Evolutionary conservation across 2,888 invertebrate species (phyloP).

Genomic region (Acronicta psi): DNA sequence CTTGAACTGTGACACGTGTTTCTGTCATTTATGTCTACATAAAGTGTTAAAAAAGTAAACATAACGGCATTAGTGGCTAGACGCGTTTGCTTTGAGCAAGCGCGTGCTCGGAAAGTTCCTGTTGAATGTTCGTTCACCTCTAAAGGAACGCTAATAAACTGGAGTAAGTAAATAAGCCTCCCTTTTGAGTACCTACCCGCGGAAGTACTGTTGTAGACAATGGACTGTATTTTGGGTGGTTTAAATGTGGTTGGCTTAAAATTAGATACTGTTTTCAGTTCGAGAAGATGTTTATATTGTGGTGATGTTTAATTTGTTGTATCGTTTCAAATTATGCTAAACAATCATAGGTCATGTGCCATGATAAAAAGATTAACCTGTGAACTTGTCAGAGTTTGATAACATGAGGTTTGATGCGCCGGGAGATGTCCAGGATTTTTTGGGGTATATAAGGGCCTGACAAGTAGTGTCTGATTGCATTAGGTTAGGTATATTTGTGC

Average conservation of each 20-base stretch:
- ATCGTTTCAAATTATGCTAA: too few relatives aligned
- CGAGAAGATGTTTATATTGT: not conserved
- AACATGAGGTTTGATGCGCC: too few relatives aligned
- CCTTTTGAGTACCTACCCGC: constrained; percentile 4
- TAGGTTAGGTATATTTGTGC: too few relatives aligned
- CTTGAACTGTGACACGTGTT: constrained; percentile 33
- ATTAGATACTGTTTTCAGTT: constrained; percentile 3
- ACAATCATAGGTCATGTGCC: too few relatives aligned
- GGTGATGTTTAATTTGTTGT: too few relatives aligned
- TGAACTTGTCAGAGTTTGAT: too few relatives aligned
- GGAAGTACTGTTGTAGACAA: constrained; percentile 13
- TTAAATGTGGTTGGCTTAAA: constrained; percentile 4
- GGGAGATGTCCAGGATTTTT: too few relatives aligned
- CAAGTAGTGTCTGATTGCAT: too few relatives aligned
- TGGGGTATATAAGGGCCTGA: too few relatives aligned
- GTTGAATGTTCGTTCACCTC: constrained; percentile 52
- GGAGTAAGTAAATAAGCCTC: constrained; percentile 19
- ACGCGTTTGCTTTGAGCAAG: constrained; percentile 14
- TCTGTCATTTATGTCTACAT: constrained; percentile 15
- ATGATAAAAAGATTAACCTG: too few relatives aligned
- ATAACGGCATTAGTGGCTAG: constrained; percentile 6
- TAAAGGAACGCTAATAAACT: constrained; percentile 18
- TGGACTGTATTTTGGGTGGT: constrained; percentile 12
- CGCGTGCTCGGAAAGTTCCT: constrained; percentile 23
- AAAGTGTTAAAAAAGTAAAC: constrained; percentile 25